These are phyloP conservation scores for Kradibia gibbosae DNA, from an alignment of 1,140 invertebrate species.

Conservation along the genomic window DNA sequence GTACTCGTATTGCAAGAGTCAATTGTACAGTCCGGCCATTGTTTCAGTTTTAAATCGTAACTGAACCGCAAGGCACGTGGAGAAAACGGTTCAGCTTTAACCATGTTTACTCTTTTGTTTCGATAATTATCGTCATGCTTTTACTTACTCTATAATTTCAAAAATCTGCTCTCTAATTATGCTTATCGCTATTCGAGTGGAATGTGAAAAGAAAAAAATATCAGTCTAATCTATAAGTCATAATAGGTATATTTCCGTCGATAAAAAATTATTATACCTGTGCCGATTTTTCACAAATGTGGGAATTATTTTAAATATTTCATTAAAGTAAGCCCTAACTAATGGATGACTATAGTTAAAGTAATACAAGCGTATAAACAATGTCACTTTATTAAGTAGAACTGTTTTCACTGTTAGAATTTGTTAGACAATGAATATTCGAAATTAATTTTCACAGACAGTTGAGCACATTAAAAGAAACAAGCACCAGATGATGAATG, in stretches of 20 bases:
- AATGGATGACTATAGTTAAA: too few relatives aligned
- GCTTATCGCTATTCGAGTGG: neutral
- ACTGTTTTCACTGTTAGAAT: too few relatives aligned
- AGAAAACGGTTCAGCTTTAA: neutral
- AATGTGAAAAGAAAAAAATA: too few relatives aligned
- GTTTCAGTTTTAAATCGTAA: neutral
- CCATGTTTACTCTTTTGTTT: neutral
- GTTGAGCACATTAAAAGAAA: neutral
- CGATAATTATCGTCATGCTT: neutral
- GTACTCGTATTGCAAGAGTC: too few relatives aligned
- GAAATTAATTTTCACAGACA: slow-evolving; percentile 14
- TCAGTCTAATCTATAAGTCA: too few relatives aligned
- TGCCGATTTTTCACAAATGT: too few relatives aligned
- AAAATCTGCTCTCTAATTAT: neutral
- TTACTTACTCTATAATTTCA: neutral
- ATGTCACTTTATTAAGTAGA: too few relatives aligned
- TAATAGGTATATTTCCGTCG: too few relatives aligned
- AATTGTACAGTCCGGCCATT: neutral
- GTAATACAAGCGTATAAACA: too few relatives aligned
- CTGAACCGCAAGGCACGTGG: neutral
- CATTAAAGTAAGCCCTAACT: too few relatives aligned
- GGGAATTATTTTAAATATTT: too few relatives aligned
- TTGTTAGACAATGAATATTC: slow-evolving; percentile 17
- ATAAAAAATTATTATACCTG: too few relatives aligned
- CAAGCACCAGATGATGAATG: neutral